Conservation (phyloP, 2,888 invertebrate genomes). For the Arenicola marina region DNA sequence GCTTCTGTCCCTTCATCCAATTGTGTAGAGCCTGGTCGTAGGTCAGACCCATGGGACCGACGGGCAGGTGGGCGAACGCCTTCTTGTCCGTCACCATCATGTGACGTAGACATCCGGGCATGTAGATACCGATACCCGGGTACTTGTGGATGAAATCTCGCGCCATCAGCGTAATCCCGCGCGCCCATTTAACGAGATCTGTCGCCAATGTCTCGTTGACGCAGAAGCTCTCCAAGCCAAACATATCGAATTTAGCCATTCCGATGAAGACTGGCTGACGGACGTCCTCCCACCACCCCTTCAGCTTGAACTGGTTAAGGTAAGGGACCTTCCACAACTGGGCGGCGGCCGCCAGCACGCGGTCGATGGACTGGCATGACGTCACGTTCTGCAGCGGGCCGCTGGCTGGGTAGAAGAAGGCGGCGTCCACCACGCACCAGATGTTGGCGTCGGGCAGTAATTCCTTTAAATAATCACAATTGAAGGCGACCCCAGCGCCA, state of each 20-base stretch:
- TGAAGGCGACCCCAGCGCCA: constrained; percentile 17
- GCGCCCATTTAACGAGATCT: constrained; percentile 5
- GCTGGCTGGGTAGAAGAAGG: constrained; percentile 14
- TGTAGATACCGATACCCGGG: constrained; percentile 8
- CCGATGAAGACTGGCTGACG: not conserved
- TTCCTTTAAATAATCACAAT: constrained; percentile 9
- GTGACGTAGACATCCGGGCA: constrained; percentile 11
- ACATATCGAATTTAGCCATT: not conserved
- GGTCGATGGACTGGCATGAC: constrained; percentile 10
- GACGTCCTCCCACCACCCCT: constrained; percentile 11
- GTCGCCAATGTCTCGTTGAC: not conserved
- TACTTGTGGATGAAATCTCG: not conserved
- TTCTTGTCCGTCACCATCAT: constrained; percentile 5
- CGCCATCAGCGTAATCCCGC: not conserved
- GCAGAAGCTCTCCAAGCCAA: constrained; percentile 16
- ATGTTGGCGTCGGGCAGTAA: constrained; percentile 1
- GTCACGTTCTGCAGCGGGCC: not conserved
- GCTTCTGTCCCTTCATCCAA: not conserved
- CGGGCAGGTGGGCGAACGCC: not conserved
- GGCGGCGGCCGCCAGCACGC: constrained; percentile 4
- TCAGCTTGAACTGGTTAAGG: not conserved
- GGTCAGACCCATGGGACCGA: not conserved
- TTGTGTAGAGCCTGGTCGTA: not conserved
- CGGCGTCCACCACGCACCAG: constrained; percentile 14
- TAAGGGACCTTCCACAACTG: constrained; percentile 9